Percentiles rank a stretch among this genome's conserved stretches.
These are phyloP conservation scores for Drosophila orena DNA, from an alignment of 1,140 invertebrate species.

Conservation along the genomic window DNA sequence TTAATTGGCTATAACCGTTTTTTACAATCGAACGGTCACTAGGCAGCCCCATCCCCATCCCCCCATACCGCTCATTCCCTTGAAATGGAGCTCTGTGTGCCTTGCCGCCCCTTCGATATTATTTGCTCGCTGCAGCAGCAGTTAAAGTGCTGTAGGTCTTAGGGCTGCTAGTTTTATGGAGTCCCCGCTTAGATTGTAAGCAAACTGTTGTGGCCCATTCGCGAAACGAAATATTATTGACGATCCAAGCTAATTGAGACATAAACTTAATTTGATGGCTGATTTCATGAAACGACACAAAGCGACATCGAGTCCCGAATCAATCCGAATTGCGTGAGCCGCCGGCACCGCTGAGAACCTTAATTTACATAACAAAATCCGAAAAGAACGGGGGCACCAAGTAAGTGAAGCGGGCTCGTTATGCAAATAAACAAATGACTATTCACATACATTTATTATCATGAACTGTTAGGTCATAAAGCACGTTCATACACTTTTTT, in stretches of 20 bases:
- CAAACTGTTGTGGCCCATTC: slow-evolving; percentile 58
- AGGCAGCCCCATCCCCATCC: not conserved
- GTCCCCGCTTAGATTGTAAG: slow-evolving; percentile 53
- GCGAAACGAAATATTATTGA: slow-evolving; percentile 58
- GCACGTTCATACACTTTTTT: slow-evolving; percentile 25
- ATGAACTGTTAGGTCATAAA: slow-evolving; percentile 47
- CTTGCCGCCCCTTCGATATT: slow-evolving; percentile 23
- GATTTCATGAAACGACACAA: slow-evolving; percentile 68
- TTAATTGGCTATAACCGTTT: slow-evolving; percentile 81
- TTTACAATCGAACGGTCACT: slow-evolving; percentile 65
- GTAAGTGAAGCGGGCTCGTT: slow-evolving; percentile 39
- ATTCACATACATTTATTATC: slow-evolving; percentile 42
- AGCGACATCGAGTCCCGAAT: slow-evolving; percentile 50
- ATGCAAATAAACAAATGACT: slow-evolving; percentile 44
- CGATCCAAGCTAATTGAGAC: slow-evolving; percentile 73
- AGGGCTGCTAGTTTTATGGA: slow-evolving; percentile 49
- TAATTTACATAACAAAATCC: slow-evolving; percentile 50
- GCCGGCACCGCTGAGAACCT: slow-evolving; percentile 8
- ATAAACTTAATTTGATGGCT: slow-evolving; percentile 70
- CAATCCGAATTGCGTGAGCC: slow-evolving; percentile 54
- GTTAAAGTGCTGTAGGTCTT: slow-evolving; percentile 32
- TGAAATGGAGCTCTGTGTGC: slow-evolving; percentile 12
- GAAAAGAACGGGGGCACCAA: not conserved
- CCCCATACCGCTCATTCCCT: not conserved
- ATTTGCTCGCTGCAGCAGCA: slow-evolving; percentile 18